phyloP scores from a whole-genome alignment of 1,140 invertebrate genomes.

The Lordiphosa collinella region DNA sequence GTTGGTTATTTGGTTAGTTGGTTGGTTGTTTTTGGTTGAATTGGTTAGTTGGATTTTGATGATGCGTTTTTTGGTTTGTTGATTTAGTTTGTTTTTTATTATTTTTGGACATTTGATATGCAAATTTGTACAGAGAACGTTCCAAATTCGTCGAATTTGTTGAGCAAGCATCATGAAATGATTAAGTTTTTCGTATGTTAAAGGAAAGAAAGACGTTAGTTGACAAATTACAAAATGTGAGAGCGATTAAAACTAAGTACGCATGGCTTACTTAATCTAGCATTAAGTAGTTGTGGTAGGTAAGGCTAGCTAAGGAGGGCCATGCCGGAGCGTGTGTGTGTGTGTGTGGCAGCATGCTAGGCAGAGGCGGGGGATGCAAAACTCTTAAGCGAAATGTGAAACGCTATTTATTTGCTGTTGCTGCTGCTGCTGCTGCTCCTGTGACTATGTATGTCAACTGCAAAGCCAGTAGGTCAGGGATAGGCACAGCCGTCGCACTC shows the following conservation, averaged over 20 bases:
- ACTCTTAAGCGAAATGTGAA: constrained; percentile 72
- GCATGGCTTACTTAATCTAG: constrained; percentile 50
- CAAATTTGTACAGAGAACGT: constrained; percentile 67
- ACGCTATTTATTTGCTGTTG: constrained; percentile 68
- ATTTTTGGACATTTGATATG: constrained; percentile 24
- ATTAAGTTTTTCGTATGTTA: constrained; percentile 50
- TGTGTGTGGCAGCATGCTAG: constrained; percentile 36
- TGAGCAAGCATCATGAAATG: constrained; percentile 75
- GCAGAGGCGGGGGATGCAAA: constrained; percentile 23
- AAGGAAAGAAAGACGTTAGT: constrained; percentile 54
- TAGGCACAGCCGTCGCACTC: constrained; percentile 34
- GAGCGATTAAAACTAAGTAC: constrained; percentile 13
- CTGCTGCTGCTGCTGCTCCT: constrained; percentile 6
- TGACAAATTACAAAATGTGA: constrained; percentile 30
- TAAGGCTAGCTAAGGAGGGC: constrained; percentile 24
- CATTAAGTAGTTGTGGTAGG: constrained; percentile 17
- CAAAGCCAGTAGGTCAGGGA: constrained; percentile 72
- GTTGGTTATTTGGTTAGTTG: constrained; percentile 14
- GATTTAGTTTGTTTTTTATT: constrained; percentile 2
- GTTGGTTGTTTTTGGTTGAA: constrained; percentile 39
- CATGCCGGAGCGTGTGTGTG: constrained; percentile 1
- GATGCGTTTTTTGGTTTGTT: constrained; percentile 39
- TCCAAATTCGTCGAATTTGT: constrained; percentile 74
- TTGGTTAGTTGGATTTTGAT: constrained; percentile 56
- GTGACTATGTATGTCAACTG: constrained; percentile 64